These are phyloP conservation scores for Cairina moschata DNA, from an alignment of 2,113 vertebrate genomes.

Conservation along the genomic window DNA sequence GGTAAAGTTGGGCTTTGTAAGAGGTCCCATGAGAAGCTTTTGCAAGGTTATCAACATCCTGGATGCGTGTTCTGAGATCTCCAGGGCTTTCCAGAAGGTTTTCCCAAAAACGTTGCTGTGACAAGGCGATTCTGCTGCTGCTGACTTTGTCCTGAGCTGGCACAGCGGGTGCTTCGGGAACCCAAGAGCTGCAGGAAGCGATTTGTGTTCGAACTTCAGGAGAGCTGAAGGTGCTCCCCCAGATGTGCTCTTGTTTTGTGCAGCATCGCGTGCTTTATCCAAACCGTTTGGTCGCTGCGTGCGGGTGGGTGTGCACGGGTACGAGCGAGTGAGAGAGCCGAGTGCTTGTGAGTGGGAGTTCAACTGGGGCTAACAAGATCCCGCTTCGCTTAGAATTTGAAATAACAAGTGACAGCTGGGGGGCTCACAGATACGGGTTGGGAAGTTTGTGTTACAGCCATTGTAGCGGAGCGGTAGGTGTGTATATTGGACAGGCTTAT, in stretches of 20 bases:
- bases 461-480: neutral
- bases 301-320: rapidly evolving
- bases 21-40: neutral
- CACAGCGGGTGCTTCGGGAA: neutral
- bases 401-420: neutral
- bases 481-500: neutral
- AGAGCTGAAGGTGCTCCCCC: neutral
- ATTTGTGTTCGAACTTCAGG: neutral
- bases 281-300: rapidly evolving
- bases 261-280: neutral
- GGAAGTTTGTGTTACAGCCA: neutral
- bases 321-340: neutral
- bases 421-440: neutral
- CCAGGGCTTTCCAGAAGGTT: neutral
- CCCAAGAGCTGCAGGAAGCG: neutral
- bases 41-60: neutral
- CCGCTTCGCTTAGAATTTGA: neutral
- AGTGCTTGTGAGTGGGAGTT: slow-evolving; percentile 10
- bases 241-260: neutral
- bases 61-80: neutral
- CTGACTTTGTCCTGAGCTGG: neutral
- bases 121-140: neutral
- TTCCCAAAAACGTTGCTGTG: neutral
- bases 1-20: neutral
- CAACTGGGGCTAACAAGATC: slow-evolving; percentile 1